Base-by-base conservation (phyloP, 2,888 invertebrate genomes). In the Leptinotarsa peninsularis region DNA sequence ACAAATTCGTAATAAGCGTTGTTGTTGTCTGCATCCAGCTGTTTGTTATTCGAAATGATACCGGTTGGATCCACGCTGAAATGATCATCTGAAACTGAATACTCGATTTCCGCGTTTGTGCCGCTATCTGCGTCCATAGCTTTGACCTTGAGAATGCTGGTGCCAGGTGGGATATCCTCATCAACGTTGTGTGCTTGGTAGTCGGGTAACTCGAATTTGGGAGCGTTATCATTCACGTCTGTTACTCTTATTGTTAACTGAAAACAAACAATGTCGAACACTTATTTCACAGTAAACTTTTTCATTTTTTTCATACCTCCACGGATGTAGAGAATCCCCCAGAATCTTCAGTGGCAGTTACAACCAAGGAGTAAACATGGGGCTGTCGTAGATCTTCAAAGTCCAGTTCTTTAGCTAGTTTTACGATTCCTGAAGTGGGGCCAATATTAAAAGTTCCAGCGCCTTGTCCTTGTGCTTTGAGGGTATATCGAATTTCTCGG, bases 151-250 rank as follows among this genome's bases (percentile, higher is more conserved):
- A 98, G 90, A 79, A 99, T 98, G 79, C 95, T 96, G 49, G 96
- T 96, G 76, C 98, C 98, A 54, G 97, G 90, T 0, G 96, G 94
- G 80, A 97, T 95, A 86, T 98, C 98, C 89, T 98, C 98, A 84
- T 97, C 96, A 1, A 98, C 95, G 87, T 98, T 98, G 88, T 97
- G 97, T 0, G 97, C 97, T 88, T 98, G 98, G 88, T 98, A 98
- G 88, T 98, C 96, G 0, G 98, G 98, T 80, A 98, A 89, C 89
- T 98, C 98, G 86, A 97, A 98, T 88, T 97, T 96, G 0, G 98
- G 98, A 13, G 97, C 96, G 88, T 99, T 98, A 89, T 99, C 99
- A 87, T 99, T 99, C 63, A 98, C 96, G 88, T 99, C 99, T 7
- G 96, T 96, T 66, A 99, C 97, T 79, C 96, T 93, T 80, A 98